Percentiles rank a stretch among this genome's conserved stretches.
phyloP scores from a whole-genome alignment of 2,888 invertebrate species.

The Pseudanteris insignis region DNA sequence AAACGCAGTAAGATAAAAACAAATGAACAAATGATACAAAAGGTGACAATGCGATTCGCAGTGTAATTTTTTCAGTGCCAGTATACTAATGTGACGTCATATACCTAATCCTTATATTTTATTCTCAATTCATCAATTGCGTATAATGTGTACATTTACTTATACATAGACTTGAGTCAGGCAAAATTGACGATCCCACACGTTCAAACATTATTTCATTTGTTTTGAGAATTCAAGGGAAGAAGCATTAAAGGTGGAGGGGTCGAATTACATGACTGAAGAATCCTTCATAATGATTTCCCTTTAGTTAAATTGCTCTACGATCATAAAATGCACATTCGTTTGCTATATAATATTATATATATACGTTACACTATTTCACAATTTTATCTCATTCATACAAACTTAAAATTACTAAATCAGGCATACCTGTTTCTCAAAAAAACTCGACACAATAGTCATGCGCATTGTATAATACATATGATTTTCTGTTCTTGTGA shows the following conservation, averaged over 20 bases:
- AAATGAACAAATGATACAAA: constrained; percentile 65
- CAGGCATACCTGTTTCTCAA: constrained; percentile 21
- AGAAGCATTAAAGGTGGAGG: constrained; percentile 10
- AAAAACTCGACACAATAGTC: constrained; percentile 15
- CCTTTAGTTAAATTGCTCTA: constrained; percentile 16
- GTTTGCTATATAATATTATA: constrained; percentile 18
- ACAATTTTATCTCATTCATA: constrained; percentile 6
- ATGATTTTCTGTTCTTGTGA: constrained; percentile 8
- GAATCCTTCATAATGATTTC: constrained; percentile 13
- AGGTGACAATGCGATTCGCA: constrained; percentile 58
- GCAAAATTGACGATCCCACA: constrained; percentile 61
- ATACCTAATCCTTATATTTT: constrained; percentile 40
- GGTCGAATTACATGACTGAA: no score
- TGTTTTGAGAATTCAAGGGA: constrained; percentile 25
- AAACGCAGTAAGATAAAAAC: constrained; percentile 65
- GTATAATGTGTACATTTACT: constrained; percentile 45
- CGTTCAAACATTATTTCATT: constrained; percentile 48
- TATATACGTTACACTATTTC: constrained; percentile 11
- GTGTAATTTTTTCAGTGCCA: constrained; percentile 53
- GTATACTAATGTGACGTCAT: constrained; percentile 43
- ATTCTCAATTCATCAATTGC: constrained; percentile 50
- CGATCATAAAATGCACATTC: constrained; percentile 49
- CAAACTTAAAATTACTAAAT: constrained; percentile 20
- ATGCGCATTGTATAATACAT: constrained; percentile 18
- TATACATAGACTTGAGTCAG: constrained; percentile 53